phyloP scores from a whole-genome alignment of 2,888 invertebrate species.

The Lasius platythorax region DNA sequence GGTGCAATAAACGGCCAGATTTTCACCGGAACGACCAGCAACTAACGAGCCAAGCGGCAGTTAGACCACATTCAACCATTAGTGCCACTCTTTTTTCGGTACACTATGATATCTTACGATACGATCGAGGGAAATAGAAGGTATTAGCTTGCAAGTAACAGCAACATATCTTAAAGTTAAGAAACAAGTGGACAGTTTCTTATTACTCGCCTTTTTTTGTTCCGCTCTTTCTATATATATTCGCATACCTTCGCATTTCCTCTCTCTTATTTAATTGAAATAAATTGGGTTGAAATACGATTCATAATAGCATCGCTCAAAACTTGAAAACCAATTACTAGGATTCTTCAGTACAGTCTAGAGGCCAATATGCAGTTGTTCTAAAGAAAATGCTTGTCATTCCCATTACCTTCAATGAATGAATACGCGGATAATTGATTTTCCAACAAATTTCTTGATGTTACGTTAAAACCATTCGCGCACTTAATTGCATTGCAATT shows the following conservation, averaged over 20 bases:
- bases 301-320: constrained; percentile 24
- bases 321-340: constrained; percentile 16
- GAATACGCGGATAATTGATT: constrained; percentile 37
- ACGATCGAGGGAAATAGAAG: not conserved
- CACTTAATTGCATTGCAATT: constrained; percentile 18
- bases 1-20: constrained; percentile 75
- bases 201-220: not conserved
- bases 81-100: constrained; percentile 55
- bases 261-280: constrained; percentile 19
- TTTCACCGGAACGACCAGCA: constrained; percentile 70
- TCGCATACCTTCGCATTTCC: too few species aligned
- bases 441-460: constrained; percentile 19
- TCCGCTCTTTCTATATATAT: too few species aligned
- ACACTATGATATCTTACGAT: constrained; percentile 36
- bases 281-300: constrained; percentile 16
- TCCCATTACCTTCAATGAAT: constrained; percentile 30
- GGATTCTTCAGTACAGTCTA: constrained; percentile 10
- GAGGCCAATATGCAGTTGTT: constrained; percentile 35
- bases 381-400: not conserved
- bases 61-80: constrained; percentile 65
- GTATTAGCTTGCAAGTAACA: constrained; percentile 28
- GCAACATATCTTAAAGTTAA: not conserved
- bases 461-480: not conserved
- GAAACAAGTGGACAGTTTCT: not conserved
- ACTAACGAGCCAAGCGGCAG: constrained; percentile 72